Base-by-base conservation (phyloP, 1,140 invertebrate species). In the Trichogramma pretiosum region DNA sequence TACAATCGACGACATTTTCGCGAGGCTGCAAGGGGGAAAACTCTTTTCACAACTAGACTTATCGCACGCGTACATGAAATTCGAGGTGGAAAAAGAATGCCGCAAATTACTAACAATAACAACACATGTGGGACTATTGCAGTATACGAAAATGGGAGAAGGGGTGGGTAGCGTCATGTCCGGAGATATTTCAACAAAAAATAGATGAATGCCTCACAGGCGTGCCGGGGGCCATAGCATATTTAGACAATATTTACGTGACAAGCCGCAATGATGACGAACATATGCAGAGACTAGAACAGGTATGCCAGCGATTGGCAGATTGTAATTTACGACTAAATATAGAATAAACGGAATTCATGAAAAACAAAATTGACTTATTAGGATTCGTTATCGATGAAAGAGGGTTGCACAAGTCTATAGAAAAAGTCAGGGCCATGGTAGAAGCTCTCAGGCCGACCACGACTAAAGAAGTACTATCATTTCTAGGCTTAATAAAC, bases 341-440 rank as follows among this genome's bases (percentile, higher is more conserved):
- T 26, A 23, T 14, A 26, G 42, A 46, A 10, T 53, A 56, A 44
- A 49, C 51, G 36, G 36, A 56, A 30, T 50, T 56, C 30, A 23
- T 53, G 16, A 21, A 50, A 40, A 19, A 45, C 1, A 23, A 26
- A 16, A 32, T 53, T 5, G 48, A 56, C 34, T 36, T 51, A 7
- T 50, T 64, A 17, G 65, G 64, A 11, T 58, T 64, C 26, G 48
- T 54, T 40, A 50, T 67, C 18, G 36, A 53, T 16, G 33, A 42
- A n/a, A 41, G 54, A 1, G 64, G 60, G 1, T 49, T 67, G 11
- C 17, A 54, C 48, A 40, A 48, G 54, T 19, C 48, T 39, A 24
- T 18, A 26, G 44, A 37, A 21, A 59, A 57, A 50, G 26, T 57
- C 17, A 37, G 45, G 24, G 55, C 57, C 8, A 52, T 59, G 37